Evolutionary conservation across 1,140 invertebrate species (phyloP).

Genomic region (Cylas formicarius): DNA sequence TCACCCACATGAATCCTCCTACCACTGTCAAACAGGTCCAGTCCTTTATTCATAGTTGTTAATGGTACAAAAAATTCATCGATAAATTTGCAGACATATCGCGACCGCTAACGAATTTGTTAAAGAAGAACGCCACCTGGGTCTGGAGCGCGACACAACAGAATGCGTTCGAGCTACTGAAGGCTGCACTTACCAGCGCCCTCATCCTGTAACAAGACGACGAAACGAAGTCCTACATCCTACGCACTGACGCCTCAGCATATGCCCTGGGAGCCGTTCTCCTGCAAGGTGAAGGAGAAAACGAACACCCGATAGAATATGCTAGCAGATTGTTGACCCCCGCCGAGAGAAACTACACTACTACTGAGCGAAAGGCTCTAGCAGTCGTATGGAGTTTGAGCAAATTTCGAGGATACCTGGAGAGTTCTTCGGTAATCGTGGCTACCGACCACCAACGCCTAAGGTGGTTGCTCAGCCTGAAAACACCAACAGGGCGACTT

Average conservation of each 20-base stretch:
- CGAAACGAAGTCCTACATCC: constrained; percentile 1
- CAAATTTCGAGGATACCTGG: constrained; percentile 32
- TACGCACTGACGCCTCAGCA: constrained; percentile 34
- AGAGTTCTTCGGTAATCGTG: constrained; percentile 34
- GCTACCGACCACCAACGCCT: constrained; percentile 30
- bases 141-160: constrained; percentile 3
- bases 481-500: no score
- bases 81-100: constrained; percentile 36
- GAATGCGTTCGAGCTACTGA: constrained; percentile 30
- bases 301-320: constrained; percentile 39
- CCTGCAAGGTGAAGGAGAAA: constrained; percentile 32
- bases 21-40: constrained; percentile 30
- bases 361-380: constrained; percentile 39
- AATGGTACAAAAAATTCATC: constrained; percentile 41
- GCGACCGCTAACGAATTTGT: constrained; percentile 19
- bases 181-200: constrained; percentile 3
- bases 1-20: constrained; percentile 20
- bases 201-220: constrained; percentile 10
- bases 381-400: constrained; percentile 37
- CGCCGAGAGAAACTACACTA: constrained; percentile 39
- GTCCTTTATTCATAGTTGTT: constrained; percentile 16
- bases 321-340: constrained; percentile 30
- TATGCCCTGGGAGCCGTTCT: constrained; percentile 40
- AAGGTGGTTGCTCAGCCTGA: no score
- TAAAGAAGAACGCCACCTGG: constrained; percentile 24